Evolutionary conservation across 1,140 invertebrate genomes (phyloP), one percentile per base, ranked within the genome.

Genomic region (Microvelia longipes): DNA sequence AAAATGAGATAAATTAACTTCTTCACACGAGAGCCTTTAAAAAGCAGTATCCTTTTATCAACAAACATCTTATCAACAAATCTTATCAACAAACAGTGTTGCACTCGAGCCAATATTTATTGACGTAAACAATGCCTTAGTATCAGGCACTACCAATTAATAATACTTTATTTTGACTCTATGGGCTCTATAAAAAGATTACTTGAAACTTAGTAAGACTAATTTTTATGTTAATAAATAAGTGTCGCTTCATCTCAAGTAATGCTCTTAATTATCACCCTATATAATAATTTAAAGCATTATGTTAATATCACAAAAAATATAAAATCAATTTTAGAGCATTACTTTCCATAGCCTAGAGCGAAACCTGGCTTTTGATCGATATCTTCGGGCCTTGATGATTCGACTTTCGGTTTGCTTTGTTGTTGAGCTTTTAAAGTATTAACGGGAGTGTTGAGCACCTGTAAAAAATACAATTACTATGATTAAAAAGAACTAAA

Each of bases 321-420:
- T 50, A 50, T 50, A 19, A 50, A 50, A 19, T 11, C 19, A 11
- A 11, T 19, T 50, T 11, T 50, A 5, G 35, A 50, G 35, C 5
- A 50, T 50, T 69, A 73, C 50, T 75, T 75, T 66, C 75, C 74
- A 67, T 75, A 75, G 24, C 75, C 75, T 14, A 72, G 71, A 28
- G 69, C 73, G 66, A 75, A 75, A 15, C 75, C 75, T 15, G 74
- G 74, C 61, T 75, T 75, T 29, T 70, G 27, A 25, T 75, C 71
- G 29, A 71, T 69, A 66, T 74, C 73, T 28, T 50, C 29, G 26
- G 61, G 66, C 11, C 24, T 30, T 25, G 28, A 65, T 11, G 26
- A 29, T n/a, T 67, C 66, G 13, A 68, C 2, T 60, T 13, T 26
- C 65, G 62, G 50, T 50, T 66, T 11, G 14, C 2, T 29, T 14